A percentile compares a stretch with the other conserved stretches of the same genome.
Evolutionary conservation across 2,113 vertebrate genomes (phyloP).

Genomic region (Phocoena sinus): DNA sequence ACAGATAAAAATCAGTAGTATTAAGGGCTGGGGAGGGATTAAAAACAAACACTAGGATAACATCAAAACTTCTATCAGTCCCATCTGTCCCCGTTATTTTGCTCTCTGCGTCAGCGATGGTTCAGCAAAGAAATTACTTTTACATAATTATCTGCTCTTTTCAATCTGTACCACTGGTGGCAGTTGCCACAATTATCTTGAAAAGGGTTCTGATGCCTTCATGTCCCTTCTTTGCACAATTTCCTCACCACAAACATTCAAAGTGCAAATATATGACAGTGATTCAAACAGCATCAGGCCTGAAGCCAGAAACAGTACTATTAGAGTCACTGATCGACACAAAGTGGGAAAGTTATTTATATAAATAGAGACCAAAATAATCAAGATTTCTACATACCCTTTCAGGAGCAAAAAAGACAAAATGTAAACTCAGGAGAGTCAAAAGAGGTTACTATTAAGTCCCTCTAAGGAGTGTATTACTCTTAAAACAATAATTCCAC

Average conservation of each 20-base stretch:
- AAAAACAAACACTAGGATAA: background rate
- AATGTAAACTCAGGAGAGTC: background rate
- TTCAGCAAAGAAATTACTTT: slow-evolving; percentile 30
- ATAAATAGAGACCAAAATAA: background rate
- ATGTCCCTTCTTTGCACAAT: background rate
- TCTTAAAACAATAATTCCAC: slow-evolving; percentile 25
- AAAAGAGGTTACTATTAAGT: background rate
- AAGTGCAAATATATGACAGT: background rate
- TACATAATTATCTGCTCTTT: background rate
- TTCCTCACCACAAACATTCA: background rate
- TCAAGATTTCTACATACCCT: background rate
- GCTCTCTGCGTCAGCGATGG: background rate
- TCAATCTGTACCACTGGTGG: background rate
- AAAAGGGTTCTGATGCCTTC: background rate
- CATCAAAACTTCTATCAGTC: background rate
- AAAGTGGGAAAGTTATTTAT: background rate
- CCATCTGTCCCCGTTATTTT: background rate
- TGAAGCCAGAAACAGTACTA: background rate
- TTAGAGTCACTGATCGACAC: background rate
- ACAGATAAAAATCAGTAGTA: background rate
- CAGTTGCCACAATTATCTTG: background rate
- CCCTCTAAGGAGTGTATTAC: background rate
- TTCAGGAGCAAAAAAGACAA: background rate
- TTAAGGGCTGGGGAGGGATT: background rate
- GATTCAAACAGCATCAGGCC: background rate